Conservation (phyloP, 2,888 invertebrate species). For the Rhabditophanes sp. region DNA sequence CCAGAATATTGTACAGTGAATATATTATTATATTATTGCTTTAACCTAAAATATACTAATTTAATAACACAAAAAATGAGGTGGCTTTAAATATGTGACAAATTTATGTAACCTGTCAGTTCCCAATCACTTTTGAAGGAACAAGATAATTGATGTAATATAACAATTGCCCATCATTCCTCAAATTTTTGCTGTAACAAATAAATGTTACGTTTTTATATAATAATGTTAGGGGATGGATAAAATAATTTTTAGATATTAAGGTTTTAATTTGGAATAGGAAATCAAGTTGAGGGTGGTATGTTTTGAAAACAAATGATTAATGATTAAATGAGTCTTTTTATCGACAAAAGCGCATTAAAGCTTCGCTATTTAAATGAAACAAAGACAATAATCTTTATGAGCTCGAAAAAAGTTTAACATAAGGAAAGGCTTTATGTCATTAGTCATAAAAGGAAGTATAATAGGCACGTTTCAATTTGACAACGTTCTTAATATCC, state of each 20-base stretch:
- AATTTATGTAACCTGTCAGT: too few relatives aligned
- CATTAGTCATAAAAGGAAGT: too few relatives aligned
- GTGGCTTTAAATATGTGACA: neutral
- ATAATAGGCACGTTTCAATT: too few relatives aligned
- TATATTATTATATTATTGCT: neutral
- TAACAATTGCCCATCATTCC: too few relatives aligned
- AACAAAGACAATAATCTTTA: too few relatives aligned
- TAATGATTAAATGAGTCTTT: slow-evolving; percentile 3
- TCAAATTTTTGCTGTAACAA: neutral
- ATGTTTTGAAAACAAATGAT: neutral
- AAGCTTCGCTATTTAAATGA: too few relatives aligned
- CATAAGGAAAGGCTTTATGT: too few relatives aligned
- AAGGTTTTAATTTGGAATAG: neutral
- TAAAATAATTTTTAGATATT: neutral
- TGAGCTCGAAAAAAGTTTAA: too few relatives aligned
- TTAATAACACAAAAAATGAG: neutral
- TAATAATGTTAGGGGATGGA: neutral
- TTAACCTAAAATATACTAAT: neutral
- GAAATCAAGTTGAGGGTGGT: neutral
- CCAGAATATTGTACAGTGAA: neutral
- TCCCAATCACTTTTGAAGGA: too few relatives aligned
- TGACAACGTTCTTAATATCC: too few relatives aligned
- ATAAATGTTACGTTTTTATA: neutral
- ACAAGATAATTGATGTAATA: too few relatives aligned
- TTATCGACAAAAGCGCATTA: too few relatives aligned